Base-by-base conservation (phyloP, 2,888 invertebrate genomes). In the Synanthedon tipuliformis region DNA sequence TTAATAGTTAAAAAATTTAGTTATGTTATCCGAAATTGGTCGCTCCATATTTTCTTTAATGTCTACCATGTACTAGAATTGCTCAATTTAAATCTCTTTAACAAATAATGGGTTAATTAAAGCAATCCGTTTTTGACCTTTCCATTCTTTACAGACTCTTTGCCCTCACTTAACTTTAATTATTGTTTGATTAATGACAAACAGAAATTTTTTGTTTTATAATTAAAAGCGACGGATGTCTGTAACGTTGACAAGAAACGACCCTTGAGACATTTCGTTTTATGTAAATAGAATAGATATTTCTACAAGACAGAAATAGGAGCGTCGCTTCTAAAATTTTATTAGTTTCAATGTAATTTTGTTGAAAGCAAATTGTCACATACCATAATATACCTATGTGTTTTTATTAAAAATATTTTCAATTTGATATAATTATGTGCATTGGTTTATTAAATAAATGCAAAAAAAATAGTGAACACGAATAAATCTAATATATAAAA, bases 171-270 rank as follows among this genome's bases (percentile, higher is more conserved):
- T 49, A 49, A 23, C 51, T 27, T 51, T 54, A 56, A 56, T 56
- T 54, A 53, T 56, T 54, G 52, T 51, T 52, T 56, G 56, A 56
- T 56, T 56, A 56, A 56, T 56, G 54, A 50, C 40, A 51, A 54
- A 54, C 53, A 53, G 56, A 56, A 53, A 51, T 50, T 52, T 52
- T 53, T 48, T 48, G 48, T 48, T 50, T 51, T 54, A 50, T 54
- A 54, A 54, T 54, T 54, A 54, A 54, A 49, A 49, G 54, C 52
- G 8, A 49, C 50, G 54, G 40, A 16, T 54, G 54, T 52, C 50
- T 10, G 50, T 48, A 7, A 34, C 23, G 49, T 49, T 15, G 49
- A 49, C 49, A 23, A 12, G 15, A 8, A 45, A 45, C 45, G 23
- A 16, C 49, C 18, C 49, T 49, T 49, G 49, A 49, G 52, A 52